Base-by-base conservation (phyloP, 2,888 invertebrate genomes). In the Dicycla oo region DNA sequence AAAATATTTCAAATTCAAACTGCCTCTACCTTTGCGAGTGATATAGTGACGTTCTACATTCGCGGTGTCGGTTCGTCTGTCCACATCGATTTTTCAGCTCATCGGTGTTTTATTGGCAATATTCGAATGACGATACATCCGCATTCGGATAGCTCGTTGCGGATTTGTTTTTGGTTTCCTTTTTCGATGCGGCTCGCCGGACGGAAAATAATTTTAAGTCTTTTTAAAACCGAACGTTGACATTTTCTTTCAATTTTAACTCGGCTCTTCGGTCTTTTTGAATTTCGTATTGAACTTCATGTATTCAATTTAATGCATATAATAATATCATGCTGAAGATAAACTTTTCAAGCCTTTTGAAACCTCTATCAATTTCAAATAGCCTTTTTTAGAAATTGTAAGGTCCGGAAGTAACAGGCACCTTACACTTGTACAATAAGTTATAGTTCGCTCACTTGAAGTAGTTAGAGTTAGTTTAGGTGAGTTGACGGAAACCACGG, bases 1-100 rank as follows among this genome's bases (percentile, higher is more conserved):
- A 80, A 86, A 80, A 75, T 74, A 80, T 47, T 80, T 65, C 62
- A 82, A 83, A 85, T 81, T 76, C 72, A 76, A 84, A 82, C 75
- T 53, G 63, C 75, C 75, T 80, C 61, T 69, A 71, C 73, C 67
- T 67, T 61, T 73, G 73, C 78, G 73, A 77, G 74, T 84, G 81
- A 86, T 83, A 80, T 83, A 76, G 77, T 70, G 75, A 69, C 71
- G 73, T 75, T 78, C 83, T 81, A 79, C 72, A 81, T 85, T 63
- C 72, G 63, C 75, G 75, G 71, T 85, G 85, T 86, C 86, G 86
- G 84, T 90, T 92, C 92, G 95, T 95, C 95, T 95, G 95, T 94
- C 95, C 93, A 93, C 94, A 95, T 96, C 95, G 95, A 96, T 96
- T 96, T 96, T 95, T 95, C 95, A 94, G 93, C 92, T 95, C 95